phyloP scores from a whole-genome alignment of 2,888 invertebrate genomes.

The Drosophila robusta region DNA sequence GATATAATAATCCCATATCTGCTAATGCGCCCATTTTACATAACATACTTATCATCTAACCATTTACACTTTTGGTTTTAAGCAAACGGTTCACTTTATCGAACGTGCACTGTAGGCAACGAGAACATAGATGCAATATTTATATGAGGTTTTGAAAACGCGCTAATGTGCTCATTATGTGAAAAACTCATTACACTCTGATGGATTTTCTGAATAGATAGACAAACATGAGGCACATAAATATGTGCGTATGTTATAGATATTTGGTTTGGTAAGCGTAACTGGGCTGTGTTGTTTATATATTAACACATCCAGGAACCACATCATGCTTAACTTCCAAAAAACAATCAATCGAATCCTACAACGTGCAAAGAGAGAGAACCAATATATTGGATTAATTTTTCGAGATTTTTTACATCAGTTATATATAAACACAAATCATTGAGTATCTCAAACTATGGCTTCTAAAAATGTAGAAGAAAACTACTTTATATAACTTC shows the following conservation, averaged over 20 bases:
- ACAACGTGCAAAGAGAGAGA: too few species aligned
- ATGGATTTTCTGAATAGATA: slow-evolving; percentile 4
- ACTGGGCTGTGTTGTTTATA: not conserved
- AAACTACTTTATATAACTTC: too few species aligned
- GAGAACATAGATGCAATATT: not conserved
- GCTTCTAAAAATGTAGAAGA: too few species aligned
- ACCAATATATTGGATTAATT: too few species aligned
- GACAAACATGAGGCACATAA: too few species aligned
- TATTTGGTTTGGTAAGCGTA: not conserved
- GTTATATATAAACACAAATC: too few species aligned
- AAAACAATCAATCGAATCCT: too few species aligned
- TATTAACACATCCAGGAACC: not conserved
- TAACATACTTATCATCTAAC: not conserved
- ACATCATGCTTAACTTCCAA: not conserved
- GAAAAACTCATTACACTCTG: slow-evolving; percentile 2
- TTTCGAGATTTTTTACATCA: too few species aligned
- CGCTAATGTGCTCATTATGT: slow-evolving; percentile 1
- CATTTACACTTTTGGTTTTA: not conserved
- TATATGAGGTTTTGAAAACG: slow-evolving; percentile 1
- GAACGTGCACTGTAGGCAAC: not conserved
- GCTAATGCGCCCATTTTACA: not conserved
- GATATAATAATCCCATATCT: not conserved
- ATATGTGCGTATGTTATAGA: not conserved
- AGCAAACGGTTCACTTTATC: not conserved
- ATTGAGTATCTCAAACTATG: too few species aligned